phyloP scores from a whole-genome alignment of 2,888 invertebrate species.

The Drosophila setosimentum region DNA sequence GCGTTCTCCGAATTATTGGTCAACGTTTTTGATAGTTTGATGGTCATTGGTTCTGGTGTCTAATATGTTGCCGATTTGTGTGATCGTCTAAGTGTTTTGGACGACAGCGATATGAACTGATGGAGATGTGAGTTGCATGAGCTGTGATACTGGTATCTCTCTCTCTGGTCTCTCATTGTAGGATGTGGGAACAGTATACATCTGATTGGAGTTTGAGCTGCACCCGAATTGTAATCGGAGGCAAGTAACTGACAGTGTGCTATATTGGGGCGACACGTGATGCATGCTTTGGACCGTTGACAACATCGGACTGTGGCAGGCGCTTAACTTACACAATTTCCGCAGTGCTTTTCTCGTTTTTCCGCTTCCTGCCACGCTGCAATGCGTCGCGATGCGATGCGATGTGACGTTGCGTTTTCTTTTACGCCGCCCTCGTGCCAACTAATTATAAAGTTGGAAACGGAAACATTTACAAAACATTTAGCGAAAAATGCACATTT shows the following conservation, averaged over 20 bases:
- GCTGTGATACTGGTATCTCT: conserved; percentile 13
- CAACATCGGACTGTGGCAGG: conserved; percentile 18
- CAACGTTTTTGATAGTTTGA: background rate
- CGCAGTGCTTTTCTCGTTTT: conserved; percentile 55
- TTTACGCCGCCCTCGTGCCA: conserved; percentile 55
- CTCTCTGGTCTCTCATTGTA: background rate
- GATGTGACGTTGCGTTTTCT: conserved; percentile 42
- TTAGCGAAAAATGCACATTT: conserved; percentile 81
- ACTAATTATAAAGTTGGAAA: conserved; percentile 78
- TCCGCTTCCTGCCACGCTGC: conserved; percentile 48
- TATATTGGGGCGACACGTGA: conserved; percentile 27
- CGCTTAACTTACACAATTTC: conserved; percentile 69
- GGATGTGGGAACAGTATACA: background rate
- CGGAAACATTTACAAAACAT: conserved; percentile 82
- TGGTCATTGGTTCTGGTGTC: background rate
- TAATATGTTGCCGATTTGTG: background rate
- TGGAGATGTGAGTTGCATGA: background rate
- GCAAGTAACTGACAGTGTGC: conserved; percentile 6
- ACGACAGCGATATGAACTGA: background rate
- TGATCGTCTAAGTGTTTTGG: background rate
- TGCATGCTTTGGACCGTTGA: conserved; percentile 18
- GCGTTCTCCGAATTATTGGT: background rate
- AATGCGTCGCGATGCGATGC: conserved; percentile 1
- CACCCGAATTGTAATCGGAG: conserved; percentile 14
- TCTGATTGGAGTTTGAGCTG: background rate